Evolutionary conservation across 2,113 vertebrate genomes (phyloP).

Genomic region (Eleginops maclovinus): DNA sequence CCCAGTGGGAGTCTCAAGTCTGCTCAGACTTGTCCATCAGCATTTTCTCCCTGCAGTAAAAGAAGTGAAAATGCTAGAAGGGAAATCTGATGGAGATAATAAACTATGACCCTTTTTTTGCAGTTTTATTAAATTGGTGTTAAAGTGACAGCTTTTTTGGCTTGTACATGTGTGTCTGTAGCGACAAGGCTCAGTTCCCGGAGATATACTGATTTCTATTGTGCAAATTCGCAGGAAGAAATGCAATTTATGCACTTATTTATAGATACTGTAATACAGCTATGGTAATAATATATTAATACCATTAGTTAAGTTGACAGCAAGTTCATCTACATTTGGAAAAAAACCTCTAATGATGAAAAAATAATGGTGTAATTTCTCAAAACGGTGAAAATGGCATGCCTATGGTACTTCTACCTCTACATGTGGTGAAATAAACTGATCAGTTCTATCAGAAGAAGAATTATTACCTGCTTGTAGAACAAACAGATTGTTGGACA

Average conservation of each 20-base stretch:
- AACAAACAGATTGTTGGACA: slow-evolving; percentile 19
- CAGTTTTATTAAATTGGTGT: not conserved
- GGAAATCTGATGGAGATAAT: slow-evolving; percentile 4
- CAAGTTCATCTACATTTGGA: not conserved
- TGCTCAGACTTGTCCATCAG: slow-evolving; percentile 30
- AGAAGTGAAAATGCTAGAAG: slow-evolving; percentile 25
- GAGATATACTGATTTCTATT: not conserved
- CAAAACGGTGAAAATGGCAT: not conserved
- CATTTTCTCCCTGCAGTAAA: slow-evolving; percentile 1
- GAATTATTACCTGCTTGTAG: slow-evolving; percentile 24
- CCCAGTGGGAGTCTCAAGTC: slow-evolving; percentile 33
- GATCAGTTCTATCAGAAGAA: slow-evolving; percentile 25
- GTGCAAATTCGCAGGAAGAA: not conserved
- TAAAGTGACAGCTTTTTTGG: not conserved
- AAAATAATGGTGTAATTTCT: not conserved
- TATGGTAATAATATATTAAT: not conserved
- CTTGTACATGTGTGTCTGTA: not conserved
- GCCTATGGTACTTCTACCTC: not conserved
- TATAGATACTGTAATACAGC: not conserved
- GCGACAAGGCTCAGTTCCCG: not conserved
- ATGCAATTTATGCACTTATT: not conserved
- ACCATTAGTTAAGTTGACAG: not conserved
- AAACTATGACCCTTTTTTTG: not conserved
- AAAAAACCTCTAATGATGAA: too few relatives aligned
- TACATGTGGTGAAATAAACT: not conserved